A percentile compares a stretch with the other conserved stretches of the same genome.
phyloP scores from a whole-genome alignment of 1,140 invertebrate species.

The Wiebesia pumilae region DNA sequence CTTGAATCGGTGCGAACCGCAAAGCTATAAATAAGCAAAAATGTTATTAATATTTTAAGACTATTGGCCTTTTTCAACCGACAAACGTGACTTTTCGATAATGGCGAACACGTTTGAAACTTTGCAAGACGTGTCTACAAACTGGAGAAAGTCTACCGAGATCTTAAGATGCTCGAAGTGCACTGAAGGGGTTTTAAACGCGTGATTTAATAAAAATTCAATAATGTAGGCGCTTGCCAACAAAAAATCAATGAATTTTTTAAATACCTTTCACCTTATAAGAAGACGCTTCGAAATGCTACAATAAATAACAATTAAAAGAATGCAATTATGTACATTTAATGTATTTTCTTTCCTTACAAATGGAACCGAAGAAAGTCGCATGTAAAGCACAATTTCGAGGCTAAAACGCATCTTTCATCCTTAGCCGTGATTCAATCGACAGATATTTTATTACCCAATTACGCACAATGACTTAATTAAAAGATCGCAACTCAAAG shows the following conservation, averaged over 20 bases:
- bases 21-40: neutral
- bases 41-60: conserved; percentile 41
- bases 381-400: no score
- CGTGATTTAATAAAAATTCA: conserved; percentile 45
- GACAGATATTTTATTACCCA: neutral
- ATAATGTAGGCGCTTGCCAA: neutral
- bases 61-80: conserved; percentile 22
- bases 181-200: conserved; percentile 36
- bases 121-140: conserved; percentile 33
- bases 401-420: no score
- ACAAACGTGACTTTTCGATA: conserved; percentile 32
- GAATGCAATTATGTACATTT: no score
- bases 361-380: no score
- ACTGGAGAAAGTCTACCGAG: conserved; percentile 13
- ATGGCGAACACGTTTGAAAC: conserved; percentile 31
- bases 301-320: neutral
- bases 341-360: no score
- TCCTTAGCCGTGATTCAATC: neutral
- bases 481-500: neutral
- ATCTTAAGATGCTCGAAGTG: conserved; percentile 23
- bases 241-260: conserved; percentile 21
- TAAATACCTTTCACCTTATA: neutral
- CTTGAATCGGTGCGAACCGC: neutral
- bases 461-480: neutral
- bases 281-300: neutral